These are phyloP conservation scores for Archivesica marissinica DNA, from an alignment of 1,140 invertebrate genomes.

Conservation along the genomic window DNA sequence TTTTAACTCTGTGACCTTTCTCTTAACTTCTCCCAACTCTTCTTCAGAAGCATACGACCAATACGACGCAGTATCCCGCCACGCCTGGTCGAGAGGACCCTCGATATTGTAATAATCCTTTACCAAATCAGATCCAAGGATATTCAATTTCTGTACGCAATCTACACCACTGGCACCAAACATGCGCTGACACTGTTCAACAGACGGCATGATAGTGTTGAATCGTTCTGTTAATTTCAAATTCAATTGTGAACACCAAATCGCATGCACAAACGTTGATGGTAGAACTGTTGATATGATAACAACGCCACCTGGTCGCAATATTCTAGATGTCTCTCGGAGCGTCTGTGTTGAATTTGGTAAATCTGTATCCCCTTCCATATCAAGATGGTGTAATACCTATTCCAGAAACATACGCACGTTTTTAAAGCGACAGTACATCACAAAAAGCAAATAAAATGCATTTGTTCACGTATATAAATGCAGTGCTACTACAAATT, in stretches of 20 bases:
- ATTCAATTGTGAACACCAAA: not conserved
- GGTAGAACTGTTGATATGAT: conserved; percentile 3
- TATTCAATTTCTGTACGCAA: conserved; percentile 27
- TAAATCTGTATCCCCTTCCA: not conserved
- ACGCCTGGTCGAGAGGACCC: conserved; percentile 17
- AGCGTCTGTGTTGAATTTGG: not conserved
- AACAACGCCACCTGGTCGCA: not conserved
- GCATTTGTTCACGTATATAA: too few relatives aligned
- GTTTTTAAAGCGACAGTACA: too few relatives aligned
- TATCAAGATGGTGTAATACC: conserved; percentile 37
- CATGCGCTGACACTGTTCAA: not conserved
- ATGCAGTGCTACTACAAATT: too few relatives aligned
- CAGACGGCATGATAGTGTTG: not conserved
- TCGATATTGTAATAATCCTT: conserved; percentile 36
- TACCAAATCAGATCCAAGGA: conserved; percentile 12
- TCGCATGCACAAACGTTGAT: not conserved
- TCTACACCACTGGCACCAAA: not conserved
- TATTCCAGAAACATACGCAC: conserved; percentile 1
- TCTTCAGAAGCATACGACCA: conserved; percentile 31
- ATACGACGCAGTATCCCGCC: conserved; percentile 11
- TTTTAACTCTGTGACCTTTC: not conserved
- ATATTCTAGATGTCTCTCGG: not conserved
- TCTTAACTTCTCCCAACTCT: conserved; percentile 8
- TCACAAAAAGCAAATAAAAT: too few relatives aligned
- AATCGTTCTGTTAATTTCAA: not conserved